phyloP scores from a whole-genome alignment of 1,140 invertebrate genomes.

The Scylla paramamosain region DNA sequence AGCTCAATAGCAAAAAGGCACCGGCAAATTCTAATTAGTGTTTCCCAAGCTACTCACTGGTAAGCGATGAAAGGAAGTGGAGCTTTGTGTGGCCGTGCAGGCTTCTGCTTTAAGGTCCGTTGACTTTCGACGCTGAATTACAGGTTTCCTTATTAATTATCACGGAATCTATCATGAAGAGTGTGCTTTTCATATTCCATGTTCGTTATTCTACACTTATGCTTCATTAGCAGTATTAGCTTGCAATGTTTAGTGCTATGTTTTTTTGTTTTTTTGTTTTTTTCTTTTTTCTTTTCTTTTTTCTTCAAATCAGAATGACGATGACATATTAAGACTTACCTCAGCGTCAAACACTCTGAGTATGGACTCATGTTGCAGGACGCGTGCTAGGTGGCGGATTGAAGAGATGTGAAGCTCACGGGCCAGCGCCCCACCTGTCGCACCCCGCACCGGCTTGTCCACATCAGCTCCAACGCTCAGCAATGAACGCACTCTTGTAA shows the following conservation, averaged over 20 bases:
- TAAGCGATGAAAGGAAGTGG: background rate
- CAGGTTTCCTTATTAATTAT: background rate
- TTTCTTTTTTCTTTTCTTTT: no score
- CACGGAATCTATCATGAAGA: no score
- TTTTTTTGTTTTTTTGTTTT: no score
- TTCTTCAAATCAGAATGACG: background rate
- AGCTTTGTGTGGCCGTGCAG: background rate
- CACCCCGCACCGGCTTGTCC: background rate
- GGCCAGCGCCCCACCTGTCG: background rate
- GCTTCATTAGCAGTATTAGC: no score
- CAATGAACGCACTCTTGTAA: background rate
- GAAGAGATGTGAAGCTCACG: background rate
- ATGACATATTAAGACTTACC: background rate
- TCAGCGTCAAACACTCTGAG: background rate
- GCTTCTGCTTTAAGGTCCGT: background rate
- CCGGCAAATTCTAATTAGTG: background rate
- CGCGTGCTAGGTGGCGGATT: background rate
- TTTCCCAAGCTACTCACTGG: background rate
- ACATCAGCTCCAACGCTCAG: conserved; percentile 24
- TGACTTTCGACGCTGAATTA: background rate
- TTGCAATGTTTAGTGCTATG: no score
- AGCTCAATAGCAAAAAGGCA: no score
- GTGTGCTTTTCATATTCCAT: background rate
- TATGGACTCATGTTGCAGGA: background rate
- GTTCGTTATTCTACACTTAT: background rate